Conservation (phyloP, 2,113 vertebrate species). For the Paratilapia polleni region DNA sequence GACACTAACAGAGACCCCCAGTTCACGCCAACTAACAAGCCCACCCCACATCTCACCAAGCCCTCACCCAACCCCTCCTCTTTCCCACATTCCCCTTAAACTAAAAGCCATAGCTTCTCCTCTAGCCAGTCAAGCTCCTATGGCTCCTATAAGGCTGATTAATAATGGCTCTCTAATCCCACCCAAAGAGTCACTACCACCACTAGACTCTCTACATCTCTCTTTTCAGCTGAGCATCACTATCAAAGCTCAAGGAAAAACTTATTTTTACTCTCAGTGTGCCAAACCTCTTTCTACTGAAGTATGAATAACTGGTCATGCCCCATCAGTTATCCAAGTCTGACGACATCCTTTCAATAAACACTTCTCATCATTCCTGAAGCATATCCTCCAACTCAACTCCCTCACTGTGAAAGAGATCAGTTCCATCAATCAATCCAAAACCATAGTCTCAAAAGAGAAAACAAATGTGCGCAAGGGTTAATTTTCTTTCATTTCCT, state of each 20-base stretch:
- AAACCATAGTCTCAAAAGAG: neutral
- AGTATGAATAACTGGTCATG: conserved; percentile 26
- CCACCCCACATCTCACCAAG: conserved; percentile 48
- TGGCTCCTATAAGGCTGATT: conserved; percentile 13
- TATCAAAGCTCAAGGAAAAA: neutral
- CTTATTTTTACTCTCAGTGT: neutral
- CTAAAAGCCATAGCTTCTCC: conserved; percentile 17
- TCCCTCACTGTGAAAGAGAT: neutral
- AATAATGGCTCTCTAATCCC: neutral
- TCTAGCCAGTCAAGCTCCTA: conserved; percentile 13
- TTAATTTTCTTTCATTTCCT: neutral
- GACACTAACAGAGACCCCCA: conserved; percentile 47
- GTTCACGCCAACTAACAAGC: conserved; percentile 67
- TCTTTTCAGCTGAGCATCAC: neutral
- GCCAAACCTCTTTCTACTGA: conserved; percentile 13
- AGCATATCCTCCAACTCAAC: neutral
- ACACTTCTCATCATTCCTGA: neutral
- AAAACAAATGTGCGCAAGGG: neutral
- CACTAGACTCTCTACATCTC: neutral
- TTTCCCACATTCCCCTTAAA: conserved; percentile 31
- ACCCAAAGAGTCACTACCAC: conserved; percentile 28
- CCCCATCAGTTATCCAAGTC: conserved; percentile 13
- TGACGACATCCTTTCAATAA: conserved; percentile 28
- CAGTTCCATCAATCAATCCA: neutral
- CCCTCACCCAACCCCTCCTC: neutral